These are phyloP conservation scores for Poeciliopsis paucimaculata DNA, from an alignment of 2,797 vertebrate genomes.

Conservation along the genomic window DNA sequence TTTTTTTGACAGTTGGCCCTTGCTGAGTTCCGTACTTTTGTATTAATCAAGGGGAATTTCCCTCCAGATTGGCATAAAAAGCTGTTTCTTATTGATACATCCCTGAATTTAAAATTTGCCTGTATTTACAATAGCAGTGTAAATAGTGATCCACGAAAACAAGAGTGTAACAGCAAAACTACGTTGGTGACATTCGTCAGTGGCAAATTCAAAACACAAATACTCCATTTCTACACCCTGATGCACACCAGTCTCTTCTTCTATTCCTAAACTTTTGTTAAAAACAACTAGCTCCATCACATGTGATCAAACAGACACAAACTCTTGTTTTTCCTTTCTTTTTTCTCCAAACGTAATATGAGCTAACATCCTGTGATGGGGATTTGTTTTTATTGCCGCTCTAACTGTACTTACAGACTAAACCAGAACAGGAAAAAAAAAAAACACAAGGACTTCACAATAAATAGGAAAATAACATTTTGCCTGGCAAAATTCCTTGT, in stretches of 20 bases:
- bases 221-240: slow-evolving; percentile 69
- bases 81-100: slow-evolving; percentile 37
- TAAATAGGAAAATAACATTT: slow-evolving; percentile 82
- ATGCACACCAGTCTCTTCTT: slow-evolving; percentile 58
- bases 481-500: slow-evolving; percentile 73
- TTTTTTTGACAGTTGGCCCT: background rate
- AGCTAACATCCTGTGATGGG: slow-evolving; percentile 33
- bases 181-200: slow-evolving; percentile 67
- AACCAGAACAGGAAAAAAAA: slow-evolving; percentile 62
- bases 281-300: slow-evolving; percentile 48
- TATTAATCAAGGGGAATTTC: slow-evolving; percentile 1
- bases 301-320: slow-evolving; percentile 41
- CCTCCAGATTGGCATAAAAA: slow-evolving; percentile 5
- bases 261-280: slow-evolving; percentile 35
- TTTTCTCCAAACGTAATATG: slow-evolving; percentile 16
- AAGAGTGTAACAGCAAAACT: slow-evolving; percentile 66
- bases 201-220: slow-evolving; percentile 64
- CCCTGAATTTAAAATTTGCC: slow-evolving; percentile 70
- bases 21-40: slow-evolving; percentile 23
- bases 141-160: slow-evolving; percentile 73
- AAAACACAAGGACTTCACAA: slow-evolving; percentile 77
- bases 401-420: slow-evolving; percentile 56
- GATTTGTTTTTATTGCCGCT: slow-evolving; percentile 57
- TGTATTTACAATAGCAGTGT: slow-evolving; percentile 72
- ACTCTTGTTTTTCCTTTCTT: background rate